phyloP scores from a whole-genome alignment of 2,797 vertebrate species.

The Mus minutoides region DNA sequence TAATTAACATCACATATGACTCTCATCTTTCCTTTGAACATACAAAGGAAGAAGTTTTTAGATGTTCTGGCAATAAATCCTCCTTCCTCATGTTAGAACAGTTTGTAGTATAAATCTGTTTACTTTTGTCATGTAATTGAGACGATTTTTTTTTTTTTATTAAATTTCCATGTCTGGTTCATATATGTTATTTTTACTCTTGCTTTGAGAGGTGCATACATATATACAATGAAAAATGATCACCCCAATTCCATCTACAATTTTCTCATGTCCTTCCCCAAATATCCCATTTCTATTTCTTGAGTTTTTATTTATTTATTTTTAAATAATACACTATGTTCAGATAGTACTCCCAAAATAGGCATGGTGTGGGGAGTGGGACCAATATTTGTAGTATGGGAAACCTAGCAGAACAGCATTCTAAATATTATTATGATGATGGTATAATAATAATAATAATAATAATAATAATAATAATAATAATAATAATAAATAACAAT shows the following conservation, averaged over 20 bases:
- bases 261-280: not conserved
- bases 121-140: not conserved
- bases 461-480: not conserved
- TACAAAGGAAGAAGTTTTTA: not conserved
- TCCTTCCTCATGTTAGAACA: not conserved
- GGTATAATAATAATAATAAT: not conserved
- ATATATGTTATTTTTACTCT: not conserved
- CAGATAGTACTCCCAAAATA: not conserved
- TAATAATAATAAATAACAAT: not conserved
- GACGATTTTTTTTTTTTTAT: not conserved
- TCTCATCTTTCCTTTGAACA: not conserved
- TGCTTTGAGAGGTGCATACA: not conserved
- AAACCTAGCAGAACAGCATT: not conserved
- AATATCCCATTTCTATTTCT: not conserved
- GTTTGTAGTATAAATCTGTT: not conserved
- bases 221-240: not conserved
- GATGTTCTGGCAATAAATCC: not conserved
- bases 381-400: not conserved
- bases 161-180: not conserved
- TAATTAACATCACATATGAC: not conserved
- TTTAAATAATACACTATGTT: not conserved
- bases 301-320: not conserved
- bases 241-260: not conserved
- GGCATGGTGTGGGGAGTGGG: not conserved
- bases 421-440: not conserved